These are phyloP conservation scores for Drosophila pachea DNA, from an alignment of 1,140 invertebrate species.

Conservation along the genomic window DNA sequence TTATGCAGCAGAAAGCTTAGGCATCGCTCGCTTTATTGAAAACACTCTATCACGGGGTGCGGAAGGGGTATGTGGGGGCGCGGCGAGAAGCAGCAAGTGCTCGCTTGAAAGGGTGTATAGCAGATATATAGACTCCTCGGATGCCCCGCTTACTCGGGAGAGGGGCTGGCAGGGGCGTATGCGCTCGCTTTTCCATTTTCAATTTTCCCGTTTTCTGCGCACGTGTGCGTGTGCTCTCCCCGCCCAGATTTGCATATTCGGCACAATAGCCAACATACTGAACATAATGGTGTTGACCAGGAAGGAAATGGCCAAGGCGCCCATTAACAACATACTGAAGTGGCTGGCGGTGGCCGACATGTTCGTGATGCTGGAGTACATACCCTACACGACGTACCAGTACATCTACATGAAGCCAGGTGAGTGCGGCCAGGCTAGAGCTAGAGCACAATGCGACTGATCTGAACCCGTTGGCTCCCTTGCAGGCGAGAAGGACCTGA, in stretches of 20 bases:
- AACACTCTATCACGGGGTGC: too few species aligned
- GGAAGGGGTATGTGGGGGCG: too few species aligned
- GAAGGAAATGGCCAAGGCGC: conserved; percentile 88
- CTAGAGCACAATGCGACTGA: too few species aligned
- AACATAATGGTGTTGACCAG: conserved; percentile 94
- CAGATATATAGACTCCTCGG: too few species aligned
- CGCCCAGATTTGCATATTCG: conserved; percentile 89
- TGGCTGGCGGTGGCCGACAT: conserved; percentile 90
- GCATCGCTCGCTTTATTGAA: too few species aligned
- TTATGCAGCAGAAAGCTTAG: too few species aligned
- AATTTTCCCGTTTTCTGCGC: neutral
- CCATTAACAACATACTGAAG: conserved; percentile 91
- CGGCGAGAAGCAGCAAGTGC: too few species aligned
- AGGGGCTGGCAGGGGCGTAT: too few species aligned
- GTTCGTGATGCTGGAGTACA: conserved; percentile 92
- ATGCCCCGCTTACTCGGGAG: too few species aligned
- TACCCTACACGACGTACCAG: conserved; percentile 89
- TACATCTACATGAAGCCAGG: conserved; percentile 82
- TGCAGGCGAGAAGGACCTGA: conserved; percentile 80
- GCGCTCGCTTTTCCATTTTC: conserved; percentile 13
- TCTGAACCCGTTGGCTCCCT: neutral
- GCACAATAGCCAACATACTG: conserved; percentile 92
- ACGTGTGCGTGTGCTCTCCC: conserved; percentile 20
- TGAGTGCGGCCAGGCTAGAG: too few species aligned
- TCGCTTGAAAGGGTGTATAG: too few species aligned